Conservation (phyloP, 2,113 vertebrate genomes). For the Sminthopsis crassicaudata region DNA sequence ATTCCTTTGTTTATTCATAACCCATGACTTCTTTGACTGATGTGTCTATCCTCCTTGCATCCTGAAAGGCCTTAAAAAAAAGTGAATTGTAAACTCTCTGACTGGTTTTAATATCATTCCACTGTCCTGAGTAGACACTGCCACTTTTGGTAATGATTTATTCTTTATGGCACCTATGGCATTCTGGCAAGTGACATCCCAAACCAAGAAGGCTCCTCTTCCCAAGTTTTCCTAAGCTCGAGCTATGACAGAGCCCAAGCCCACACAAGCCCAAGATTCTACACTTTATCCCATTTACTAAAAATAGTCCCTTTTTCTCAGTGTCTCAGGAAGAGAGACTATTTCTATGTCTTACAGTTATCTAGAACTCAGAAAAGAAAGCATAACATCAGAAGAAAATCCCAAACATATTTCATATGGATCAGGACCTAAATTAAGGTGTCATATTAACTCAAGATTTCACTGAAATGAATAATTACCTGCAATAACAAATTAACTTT, state of each 20-base stretch:
- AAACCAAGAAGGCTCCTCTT: rapidly evolving
- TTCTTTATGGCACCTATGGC: rapidly evolving
- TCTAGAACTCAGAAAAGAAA: neutral
- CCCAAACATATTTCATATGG: neutral
- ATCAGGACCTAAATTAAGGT: neutral
- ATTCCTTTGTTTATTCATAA: neutral
- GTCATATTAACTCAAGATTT: rapidly evolving
- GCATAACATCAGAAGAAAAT: neutral
- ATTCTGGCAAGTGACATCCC: rapidly evolving
- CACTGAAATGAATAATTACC: neutral
- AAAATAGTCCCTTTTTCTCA: too few relatives aligned
- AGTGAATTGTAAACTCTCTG: neutral
- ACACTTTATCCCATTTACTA: rapidly evolving
- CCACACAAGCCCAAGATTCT: neutral
- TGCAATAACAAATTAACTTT: neutral
- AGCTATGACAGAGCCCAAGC: rapidly evolving
- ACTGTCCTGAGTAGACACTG: neutral
- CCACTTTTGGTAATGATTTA: neutral
- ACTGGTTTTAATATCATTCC: neutral
- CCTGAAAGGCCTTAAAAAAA: neutral
- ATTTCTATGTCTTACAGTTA: rapidly evolving
- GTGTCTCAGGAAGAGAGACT: neutral
- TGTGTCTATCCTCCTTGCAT: neutral
- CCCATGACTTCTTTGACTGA: neutral
- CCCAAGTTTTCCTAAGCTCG: rapidly evolving